Evolutionary conservation across 2,888 invertebrate species (phyloP).

Genomic region (Drosophila atripex): DNA sequence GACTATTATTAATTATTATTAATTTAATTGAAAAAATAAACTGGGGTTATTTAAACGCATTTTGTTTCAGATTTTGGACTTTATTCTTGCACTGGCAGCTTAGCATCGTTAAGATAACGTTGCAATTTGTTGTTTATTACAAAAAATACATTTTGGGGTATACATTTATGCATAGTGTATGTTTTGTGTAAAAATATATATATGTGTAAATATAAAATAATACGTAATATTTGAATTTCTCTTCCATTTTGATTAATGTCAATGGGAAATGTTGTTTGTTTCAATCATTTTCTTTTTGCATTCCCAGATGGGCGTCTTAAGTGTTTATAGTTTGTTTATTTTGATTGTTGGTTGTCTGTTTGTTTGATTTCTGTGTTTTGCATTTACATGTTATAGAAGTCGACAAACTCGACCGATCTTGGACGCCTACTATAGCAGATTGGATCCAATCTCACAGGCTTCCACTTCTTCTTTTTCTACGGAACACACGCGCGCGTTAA

Average conservation of each 20-base stretch:
- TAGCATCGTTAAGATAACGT: not conserved
- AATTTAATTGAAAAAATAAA: too few relatives aligned
- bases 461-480: conserved; percentile 83
- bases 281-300: conserved; percentile 2
- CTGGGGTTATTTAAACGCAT: too few relatives aligned
- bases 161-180: conserved; percentile 62
- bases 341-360: conserved; percentile 17
- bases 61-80: not conserved
- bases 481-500: conserved; percentile 63
- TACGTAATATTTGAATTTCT: conserved; percentile 48
- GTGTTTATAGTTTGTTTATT: conserved; percentile 16
- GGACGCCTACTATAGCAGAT: conserved; percentile 82
- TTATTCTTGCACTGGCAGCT: conserved; percentile 3
- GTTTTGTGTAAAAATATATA: conserved; percentile 74
- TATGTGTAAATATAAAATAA: conserved; percentile 63
- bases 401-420: conserved; percentile 82
- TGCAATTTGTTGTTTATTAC: conserved; percentile 52
- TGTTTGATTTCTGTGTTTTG: conserved; percentile 23
- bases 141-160: conserved; percentile 70
- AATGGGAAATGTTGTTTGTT: conserved; percentile 8
- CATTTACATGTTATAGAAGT: conserved; percentile 81
- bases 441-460: conserved; percentile 84
- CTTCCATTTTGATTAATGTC: conserved; percentile 20
- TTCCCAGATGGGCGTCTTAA: conserved; percentile 33
- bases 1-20: too few relatives aligned